Conservation (phyloP, 2,888 invertebrate species). For the Acronicta leporina region DNA sequence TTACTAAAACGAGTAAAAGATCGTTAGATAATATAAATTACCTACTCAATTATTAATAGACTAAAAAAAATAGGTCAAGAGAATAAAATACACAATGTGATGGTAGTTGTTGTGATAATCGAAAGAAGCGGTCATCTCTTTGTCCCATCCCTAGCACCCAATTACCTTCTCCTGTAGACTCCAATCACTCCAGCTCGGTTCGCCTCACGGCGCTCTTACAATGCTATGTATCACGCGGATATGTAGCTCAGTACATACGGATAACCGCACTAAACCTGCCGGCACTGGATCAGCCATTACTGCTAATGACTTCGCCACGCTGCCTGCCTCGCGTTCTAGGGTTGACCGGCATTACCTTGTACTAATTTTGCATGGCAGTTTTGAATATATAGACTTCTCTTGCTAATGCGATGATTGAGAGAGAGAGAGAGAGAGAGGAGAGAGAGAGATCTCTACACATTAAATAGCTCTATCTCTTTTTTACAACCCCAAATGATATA, state of each 20-base stretch:
- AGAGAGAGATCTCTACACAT: no score
- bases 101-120: no score
- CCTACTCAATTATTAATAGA: no score
- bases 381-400: no score
- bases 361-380: background rate
- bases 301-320: slow-evolving; percentile 88
- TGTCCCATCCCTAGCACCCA: background rate
- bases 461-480: no score
- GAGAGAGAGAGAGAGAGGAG: no score
- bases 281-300: slow-evolving; percentile 87
- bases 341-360: slow-evolving; percentile 54
- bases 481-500: no score
- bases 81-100: no score
- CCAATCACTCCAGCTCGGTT: slow-evolving; percentile 25
- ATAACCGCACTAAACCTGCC: slow-evolving; percentile 79
- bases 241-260: slow-evolving; percentile 63
- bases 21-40: no score
- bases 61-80: no score
- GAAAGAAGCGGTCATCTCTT: background rate
- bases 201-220: slow-evolving; percentile 27
- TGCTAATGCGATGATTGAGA: no score
- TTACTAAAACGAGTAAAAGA: no score
- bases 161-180: slow-evolving; percentile 5
- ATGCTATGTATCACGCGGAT: slow-evolving; percentile 30
- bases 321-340: slow-evolving; percentile 75